Base-by-base conservation (phyloP, 2,888 invertebrate genomes). In the Drosophila monieri region DNA sequence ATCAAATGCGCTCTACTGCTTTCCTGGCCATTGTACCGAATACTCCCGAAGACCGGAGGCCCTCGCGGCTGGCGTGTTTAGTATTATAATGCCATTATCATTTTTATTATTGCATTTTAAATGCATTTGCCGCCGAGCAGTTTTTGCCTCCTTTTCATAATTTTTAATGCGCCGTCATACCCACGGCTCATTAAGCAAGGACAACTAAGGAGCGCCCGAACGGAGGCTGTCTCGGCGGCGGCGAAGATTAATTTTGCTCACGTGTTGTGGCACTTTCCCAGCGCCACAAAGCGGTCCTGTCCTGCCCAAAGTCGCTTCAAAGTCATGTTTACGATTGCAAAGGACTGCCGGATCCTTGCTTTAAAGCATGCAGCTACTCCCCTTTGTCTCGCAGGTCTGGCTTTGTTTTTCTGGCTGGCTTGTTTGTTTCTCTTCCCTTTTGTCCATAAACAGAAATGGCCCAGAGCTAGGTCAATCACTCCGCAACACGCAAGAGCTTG, bases 101-200 rank as follows among this genome's bases (percentile, higher is more conserved):
- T 85, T 78, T 85, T 79, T 76, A 78, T 85, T 83, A 85, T 87
- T 84, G 83, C 83, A 85, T 85, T 84, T 84, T 78, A 85, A 84
- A 87, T 83, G 88, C 88, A 87, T 68, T 83, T 68, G 52, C 60
- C 55, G 21, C 39, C 27, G 10, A 27, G 27, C 56, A 9, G 27
- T 58, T 59, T 51, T 58, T 46, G 46, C 53, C 43, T 61, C 55
- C 56, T 66, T 77, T 84, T 69, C 76, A 81, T 81, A 86, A 85
- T 86, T 81, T 81, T 84, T 78, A 76, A 86, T 84, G 80, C 80
- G 58, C 68, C 32, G 71, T 48, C 48, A 54, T 61, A 48, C 35
- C 25, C 68, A 69, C 68, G 70, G 71, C 61, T 69, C 68, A 69
- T 69, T 69, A 69, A 60, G 44, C 68, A 69, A 44, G 65, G 6